Evolutionary conservation across 92 coral and sea anemone genomes (phyloP), one percentile per base, ranked within the genome.

Genomic region (Palythoa caribaeorum): DNA sequence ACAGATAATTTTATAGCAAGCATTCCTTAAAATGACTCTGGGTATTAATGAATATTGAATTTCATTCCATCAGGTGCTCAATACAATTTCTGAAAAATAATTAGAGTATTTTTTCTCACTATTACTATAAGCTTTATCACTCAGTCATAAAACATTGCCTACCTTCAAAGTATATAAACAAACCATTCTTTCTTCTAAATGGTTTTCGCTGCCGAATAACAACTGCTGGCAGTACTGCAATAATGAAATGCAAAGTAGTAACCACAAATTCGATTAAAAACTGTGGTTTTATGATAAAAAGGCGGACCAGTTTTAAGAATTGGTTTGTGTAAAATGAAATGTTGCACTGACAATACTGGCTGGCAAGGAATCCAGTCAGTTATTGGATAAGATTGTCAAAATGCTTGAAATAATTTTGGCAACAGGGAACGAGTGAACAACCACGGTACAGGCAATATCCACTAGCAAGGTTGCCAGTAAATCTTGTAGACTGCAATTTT

Each of bases 141-240:
- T 44, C 6, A 44, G 28, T 28, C 28, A 28, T 28, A 5, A 17
- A 84, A 20, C 11, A 84, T 6, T 8, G 7, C 76, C 5, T 84
- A 96, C 99, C 99, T 88, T 97, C 99, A 92, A 97, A 97, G 91
- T 97, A 97, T 83, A 97, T 95, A 85, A 97, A 97, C 52, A 97
- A 80, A n/a, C 99, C 99, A 89, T 97, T 97, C 93, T 95, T 97
- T 90, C 99, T 94, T 84, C 99, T 90, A 69, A 92, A 95, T 6
- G 99, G 94, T 86, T 97, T 97, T 90, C 98, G 92, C 87, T 97
- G 99, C 94, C 99, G 91, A 17, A 97, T 97, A 9, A 97, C 95
- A 63, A 97, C 99, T 1, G 99, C 99, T 37, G 99, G 99, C 99
- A 97, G 95, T 73, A 97, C 99, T 97, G 70, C 8, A 79, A 88